These are phyloP conservation scores for Myotis pilosus DNA, from an alignment of 2,797 vertebrate species.

Conservation along the genomic window DNA sequence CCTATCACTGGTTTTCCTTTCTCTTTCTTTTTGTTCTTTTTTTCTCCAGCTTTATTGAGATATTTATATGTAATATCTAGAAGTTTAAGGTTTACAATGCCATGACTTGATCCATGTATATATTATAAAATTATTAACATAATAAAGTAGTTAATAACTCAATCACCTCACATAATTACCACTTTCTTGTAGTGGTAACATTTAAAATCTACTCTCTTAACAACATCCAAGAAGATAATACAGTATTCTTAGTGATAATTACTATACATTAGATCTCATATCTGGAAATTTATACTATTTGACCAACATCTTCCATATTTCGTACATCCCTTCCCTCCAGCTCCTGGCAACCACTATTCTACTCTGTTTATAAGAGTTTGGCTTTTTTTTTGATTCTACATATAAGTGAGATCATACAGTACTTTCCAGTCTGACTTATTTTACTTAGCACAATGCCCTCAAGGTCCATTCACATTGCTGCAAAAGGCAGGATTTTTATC, in stretches of 20 bases:
- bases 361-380: neutral
- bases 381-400: neutral
- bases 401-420: neutral
- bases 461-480: neutral
- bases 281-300: neutral
- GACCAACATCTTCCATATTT: neutral
- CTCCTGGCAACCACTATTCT: neutral
- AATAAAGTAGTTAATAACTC: neutral
- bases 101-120: neutral
- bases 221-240: neutral
- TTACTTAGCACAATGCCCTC: neutral
- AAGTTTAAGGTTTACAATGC: neutral
- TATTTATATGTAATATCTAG: neutral
- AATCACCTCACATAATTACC: neutral
- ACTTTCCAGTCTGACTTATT: neutral
- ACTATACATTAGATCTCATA: neutral
- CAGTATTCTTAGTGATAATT: neutral
- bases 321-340: neutral
- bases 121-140: neutral
- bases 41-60: neutral
- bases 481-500: neutral
- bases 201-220: neutral
- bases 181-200: neutral
- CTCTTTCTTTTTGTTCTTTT: neutral
- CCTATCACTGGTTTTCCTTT: neutral